Base-by-base conservation (phyloP, 2,113 vertebrate species). In the Otolemur garnettii region DNA sequence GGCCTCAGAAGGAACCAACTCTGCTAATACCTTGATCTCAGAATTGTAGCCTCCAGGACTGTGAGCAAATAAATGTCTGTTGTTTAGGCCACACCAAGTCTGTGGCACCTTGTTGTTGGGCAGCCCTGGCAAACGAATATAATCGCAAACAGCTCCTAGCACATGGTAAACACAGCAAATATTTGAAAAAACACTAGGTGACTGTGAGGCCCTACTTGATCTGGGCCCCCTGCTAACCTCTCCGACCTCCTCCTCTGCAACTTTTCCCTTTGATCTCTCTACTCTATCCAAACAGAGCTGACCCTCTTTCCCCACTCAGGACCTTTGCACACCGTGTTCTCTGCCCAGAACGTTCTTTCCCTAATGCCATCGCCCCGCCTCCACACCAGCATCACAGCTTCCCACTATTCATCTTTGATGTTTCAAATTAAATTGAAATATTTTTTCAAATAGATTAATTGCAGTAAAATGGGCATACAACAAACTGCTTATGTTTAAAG, bases 191-290 rank as follows among this genome's bases (percentile, higher is more conserved):
- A 82, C 24, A 42, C 38, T 19, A 93, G 68, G n/a, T 64, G 53
- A 84, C 38, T 28, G 19, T 45, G 72, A 81, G 13, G 42, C 22
- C 50, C 53, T 68, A 55, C 5, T 13, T 57, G 30, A 82, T 85
- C 62, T 53, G 12, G 45, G 45, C 45, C 28, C 59, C 81, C 55
- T 26, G 30, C 60, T 18, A 13, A 21, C 28, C 50, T 91, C 55
- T 88, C 72, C 72, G n/a, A 71, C 21, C 26, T 95, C 64, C 62
- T 57, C 45, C 33, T 74, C 79, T 53, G n/a, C 19, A 88, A 60
- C 42, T 69, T 89, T 80, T 45, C 33, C 69, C 78, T 94, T 89
- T 82, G 90, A 87, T 87, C 69, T 85, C 85, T 97, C 84, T 82
- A 68, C 78, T 77, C 55, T 62, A 60, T 92, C 33, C 72, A 64